phyloP scores from a whole-genome alignment of 1,140 invertebrate genomes.

The Notospermus geniculatus region DNA sequence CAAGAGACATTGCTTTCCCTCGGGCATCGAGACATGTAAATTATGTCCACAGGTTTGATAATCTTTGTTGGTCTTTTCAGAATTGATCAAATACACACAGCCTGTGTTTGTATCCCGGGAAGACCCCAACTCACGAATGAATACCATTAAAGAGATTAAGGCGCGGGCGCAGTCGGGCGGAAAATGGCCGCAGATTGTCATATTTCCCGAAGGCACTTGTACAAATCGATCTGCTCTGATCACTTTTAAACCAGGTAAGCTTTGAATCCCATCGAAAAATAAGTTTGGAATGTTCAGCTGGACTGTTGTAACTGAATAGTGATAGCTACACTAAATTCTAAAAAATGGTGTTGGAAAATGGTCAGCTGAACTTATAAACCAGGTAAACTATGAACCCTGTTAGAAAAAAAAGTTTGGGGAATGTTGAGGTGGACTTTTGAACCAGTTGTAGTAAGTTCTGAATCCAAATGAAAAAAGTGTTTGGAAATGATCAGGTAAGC shows the following conservation, averaged over 20 bases:
- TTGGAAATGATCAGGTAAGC: too few species aligned
- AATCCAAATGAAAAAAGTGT: too few species aligned
- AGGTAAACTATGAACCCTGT: too few species aligned
- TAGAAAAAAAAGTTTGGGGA: too few species aligned
- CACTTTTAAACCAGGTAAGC: slow-evolving; percentile 88
- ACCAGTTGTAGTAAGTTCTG: too few species aligned
- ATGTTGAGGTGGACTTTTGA: too few species aligned
- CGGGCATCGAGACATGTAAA: neutral
- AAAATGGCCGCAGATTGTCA: slow-evolving; percentile 91
- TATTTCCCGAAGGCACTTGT: slow-evolving; percentile 95
- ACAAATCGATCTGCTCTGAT: slow-evolving; percentile 91
- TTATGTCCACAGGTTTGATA: slow-evolving; percentile 6
- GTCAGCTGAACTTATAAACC: too few species aligned
- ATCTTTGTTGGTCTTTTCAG: slow-evolving; percentile 58
- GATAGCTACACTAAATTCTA: too few species aligned
- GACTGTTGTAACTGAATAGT: too few species aligned
- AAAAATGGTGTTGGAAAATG: too few species aligned
- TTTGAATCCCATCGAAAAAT: too few species aligned
- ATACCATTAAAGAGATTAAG: slow-evolving; percentile 88
- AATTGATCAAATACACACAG: slow-evolving; percentile 88
- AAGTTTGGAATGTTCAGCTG: too few species aligned
- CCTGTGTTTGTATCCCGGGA: slow-evolving; percentile 91
- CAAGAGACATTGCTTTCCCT: neutral
- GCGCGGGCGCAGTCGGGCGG: slow-evolving; percentile 76
- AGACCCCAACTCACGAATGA: slow-evolving; percentile 85